phyloP scores from a whole-genome alignment of 2,888 invertebrate genomes.

The Lapara coniferarum region DNA sequence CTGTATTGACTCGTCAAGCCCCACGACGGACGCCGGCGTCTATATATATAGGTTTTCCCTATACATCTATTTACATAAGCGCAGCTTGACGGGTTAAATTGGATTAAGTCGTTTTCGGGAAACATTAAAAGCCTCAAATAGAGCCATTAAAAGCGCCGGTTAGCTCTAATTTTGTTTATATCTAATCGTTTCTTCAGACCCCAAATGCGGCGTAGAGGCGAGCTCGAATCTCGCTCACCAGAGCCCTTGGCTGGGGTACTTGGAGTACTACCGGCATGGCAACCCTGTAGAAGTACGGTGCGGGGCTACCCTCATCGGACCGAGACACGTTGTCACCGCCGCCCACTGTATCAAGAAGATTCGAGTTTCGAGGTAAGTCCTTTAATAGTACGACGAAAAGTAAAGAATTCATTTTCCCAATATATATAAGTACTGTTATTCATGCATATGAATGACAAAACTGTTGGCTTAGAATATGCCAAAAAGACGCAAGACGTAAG shows the following conservation, averaged over 20 bases:
- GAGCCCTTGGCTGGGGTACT: conserved; percentile 57
- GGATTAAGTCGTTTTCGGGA: too few relatives aligned
- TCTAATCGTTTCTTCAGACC: conserved; percentile 33
- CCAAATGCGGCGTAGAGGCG: conserved; percentile 56
- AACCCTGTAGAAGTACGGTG: conserved; percentile 45
- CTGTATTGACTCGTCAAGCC: too few relatives aligned
- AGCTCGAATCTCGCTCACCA: conserved; percentile 55
- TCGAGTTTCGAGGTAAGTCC: conserved; percentile 47
- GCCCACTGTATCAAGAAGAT: conserved; percentile 56
- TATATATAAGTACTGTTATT: too few relatives aligned
- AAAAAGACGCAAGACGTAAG: too few relatives aligned
- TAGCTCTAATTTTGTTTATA: neutral
- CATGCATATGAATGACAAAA: too few relatives aligned
- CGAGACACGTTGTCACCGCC: conserved; percentile 55
- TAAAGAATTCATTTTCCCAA: too few relatives aligned
- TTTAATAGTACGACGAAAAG: neutral
- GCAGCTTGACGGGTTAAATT: too few relatives aligned
- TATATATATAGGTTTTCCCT: too few relatives aligned
- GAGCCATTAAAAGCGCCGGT: too few relatives aligned
- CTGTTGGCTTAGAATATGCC: too few relatives aligned
- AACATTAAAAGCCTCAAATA: neutral
- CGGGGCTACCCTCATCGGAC: conserved; percentile 53
- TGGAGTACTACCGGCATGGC: conserved; percentile 51
- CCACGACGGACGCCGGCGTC: too few relatives aligned
- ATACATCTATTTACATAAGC: too few relatives aligned